Percentiles rank a stretch among this genome's conserved stretches.
phyloP scores from a whole-genome alignment of 1,140 invertebrate genomes.

The Cotesia chilonis region DNA sequence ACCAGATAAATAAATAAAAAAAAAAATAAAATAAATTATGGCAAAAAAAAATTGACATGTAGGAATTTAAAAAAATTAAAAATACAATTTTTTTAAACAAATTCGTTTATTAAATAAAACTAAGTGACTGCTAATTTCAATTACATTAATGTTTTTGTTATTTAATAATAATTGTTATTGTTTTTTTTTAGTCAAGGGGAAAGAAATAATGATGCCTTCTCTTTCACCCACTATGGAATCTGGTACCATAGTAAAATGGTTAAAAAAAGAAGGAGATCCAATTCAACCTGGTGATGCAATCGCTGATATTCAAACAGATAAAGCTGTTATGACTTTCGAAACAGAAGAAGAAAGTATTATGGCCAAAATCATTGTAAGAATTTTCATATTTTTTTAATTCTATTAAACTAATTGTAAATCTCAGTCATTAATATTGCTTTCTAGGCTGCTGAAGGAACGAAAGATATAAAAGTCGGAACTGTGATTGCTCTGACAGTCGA shows the following conservation, averaged over 20 bases:
- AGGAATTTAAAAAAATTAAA: too few relatives aligned
- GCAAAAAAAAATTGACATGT: too few relatives aligned
- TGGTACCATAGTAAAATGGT: constrained; percentile 96
- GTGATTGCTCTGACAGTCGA: constrained; percentile 75
- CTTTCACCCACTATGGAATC: constrained; percentile 98
- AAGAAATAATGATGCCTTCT: constrained; percentile 77
- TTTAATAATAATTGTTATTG: constrained; percentile 11
- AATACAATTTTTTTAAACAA: too few relatives aligned
- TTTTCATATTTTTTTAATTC: background rate
- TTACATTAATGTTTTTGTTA: too few relatives aligned
- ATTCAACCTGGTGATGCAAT: constrained; percentile 83
- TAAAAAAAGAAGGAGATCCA: constrained; percentile 93
- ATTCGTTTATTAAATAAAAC: too few relatives aligned
- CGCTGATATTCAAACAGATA: constrained; percentile 99
- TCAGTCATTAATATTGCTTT: constrained; percentile 22
- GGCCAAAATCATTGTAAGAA: constrained; percentile 83
- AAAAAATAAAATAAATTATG: too few relatives aligned
- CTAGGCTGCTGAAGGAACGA: constrained; percentile 68
- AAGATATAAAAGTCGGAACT: constrained; percentile 71
- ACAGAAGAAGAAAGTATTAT: constrained; percentile 96
- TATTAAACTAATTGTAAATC: background rate
- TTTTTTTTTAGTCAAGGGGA: constrained; percentile 55
- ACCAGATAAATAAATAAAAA: too few relatives aligned
- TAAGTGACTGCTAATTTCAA: too few relatives aligned
- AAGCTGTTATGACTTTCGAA: constrained; percentile 99